phyloP scores from a whole-genome alignment of 2,113 vertebrate genomes.

The Perca schrenkii region DNA sequence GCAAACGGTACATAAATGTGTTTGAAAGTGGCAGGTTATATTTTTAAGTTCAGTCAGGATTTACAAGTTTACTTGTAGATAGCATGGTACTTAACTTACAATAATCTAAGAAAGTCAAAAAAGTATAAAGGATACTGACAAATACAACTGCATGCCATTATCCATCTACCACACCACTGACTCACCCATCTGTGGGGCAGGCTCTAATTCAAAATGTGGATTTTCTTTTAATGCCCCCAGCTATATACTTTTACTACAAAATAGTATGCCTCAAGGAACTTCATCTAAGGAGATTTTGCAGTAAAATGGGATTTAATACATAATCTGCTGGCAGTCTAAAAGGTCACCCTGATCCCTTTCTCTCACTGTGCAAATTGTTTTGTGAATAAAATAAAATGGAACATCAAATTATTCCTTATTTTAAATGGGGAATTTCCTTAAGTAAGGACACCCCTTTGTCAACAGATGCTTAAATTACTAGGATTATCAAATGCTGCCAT shows the following conservation, averaged over 20 bases:
- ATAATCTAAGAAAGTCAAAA: background rate
- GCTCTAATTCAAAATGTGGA: slow-evolving; percentile 2
- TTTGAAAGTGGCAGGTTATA: background rate
- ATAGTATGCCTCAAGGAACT: background rate
- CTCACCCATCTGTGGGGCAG: slow-evolving; percentile 1
- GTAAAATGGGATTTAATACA: background rate
- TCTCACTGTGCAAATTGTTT: background rate
- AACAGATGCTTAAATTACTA: background rate
- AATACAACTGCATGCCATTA: background rate
- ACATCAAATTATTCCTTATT: background rate
- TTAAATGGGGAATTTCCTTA: background rate
- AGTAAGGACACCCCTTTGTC: background rate
- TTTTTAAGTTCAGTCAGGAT: background rate
- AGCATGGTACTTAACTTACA: background rate
- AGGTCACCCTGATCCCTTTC: slow-evolving; percentile 19
- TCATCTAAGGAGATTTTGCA: background rate
- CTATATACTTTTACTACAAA: slow-evolving; percentile 1
- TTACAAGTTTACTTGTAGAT: background rate
- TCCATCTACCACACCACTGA: slow-evolving; percentile 15
- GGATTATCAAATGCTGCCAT: background rate
- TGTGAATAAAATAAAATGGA: background rate
- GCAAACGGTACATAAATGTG: background rate
- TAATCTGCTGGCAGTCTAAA: slow-evolving; percentile 4
- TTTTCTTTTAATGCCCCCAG: background rate
- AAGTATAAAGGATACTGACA: background rate